Evolutionary conservation across 2,888 invertebrate genomes (phyloP).

Genomic region (Drosophila quasianomalipes): DNA sequence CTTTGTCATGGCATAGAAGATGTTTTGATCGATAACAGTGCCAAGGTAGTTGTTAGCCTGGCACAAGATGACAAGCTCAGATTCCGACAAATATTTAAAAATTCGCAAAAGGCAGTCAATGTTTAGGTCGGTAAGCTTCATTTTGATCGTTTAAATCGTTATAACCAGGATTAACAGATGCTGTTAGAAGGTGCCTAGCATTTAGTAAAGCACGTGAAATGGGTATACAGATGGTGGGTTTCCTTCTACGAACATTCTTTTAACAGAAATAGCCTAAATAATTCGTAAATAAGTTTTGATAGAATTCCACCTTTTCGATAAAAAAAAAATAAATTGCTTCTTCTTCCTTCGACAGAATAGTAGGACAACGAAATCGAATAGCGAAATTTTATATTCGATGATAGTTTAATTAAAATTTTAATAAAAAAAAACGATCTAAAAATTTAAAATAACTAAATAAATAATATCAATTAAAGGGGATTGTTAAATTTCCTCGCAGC

Average conservation of each 20-base stretch:
- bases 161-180: neutral
- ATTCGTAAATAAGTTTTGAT: neutral
- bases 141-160: constrained; percentile 9
- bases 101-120: constrained; percentile 86
- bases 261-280: constrained; percentile 1
- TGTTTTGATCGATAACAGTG: constrained; percentile 85
- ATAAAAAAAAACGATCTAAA: neutral
- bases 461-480: neutral
- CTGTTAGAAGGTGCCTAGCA: neutral
- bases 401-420: constrained; percentile 1
- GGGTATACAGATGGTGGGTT: neutral
- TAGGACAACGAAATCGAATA: neutral
- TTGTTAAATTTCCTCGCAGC: neutral
- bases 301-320: constrained; percentile 7
- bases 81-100: constrained; percentile 86
- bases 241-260: constrained; percentile 17
- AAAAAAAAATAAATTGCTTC: neutral
- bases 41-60: constrained; percentile 86
- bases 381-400: constrained; percentile 19
- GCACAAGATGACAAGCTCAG: constrained; percentile 86
- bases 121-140: constrained; percentile 79
- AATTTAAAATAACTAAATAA: neutral
- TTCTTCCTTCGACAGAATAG: neutral
- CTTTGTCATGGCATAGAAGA: constrained; percentile 78
- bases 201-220: constrained; percentile 1